Base-by-base conservation (phyloP, 2,113 vertebrate species). In the Engystomops pustulosus region DNA sequence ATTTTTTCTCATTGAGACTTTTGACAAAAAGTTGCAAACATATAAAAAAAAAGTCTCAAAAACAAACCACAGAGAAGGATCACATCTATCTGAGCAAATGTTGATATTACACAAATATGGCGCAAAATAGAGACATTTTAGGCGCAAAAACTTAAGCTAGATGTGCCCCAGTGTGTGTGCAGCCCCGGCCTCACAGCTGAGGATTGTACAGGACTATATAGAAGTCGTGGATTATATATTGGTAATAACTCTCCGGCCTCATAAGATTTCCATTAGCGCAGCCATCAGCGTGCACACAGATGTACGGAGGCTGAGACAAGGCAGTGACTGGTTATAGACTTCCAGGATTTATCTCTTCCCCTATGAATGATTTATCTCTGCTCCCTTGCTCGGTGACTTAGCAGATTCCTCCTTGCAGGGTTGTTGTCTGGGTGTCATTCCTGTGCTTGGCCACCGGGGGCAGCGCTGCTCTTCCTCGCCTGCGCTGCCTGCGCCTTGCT, bases 391-490 rank as follows among this genome's bases (percentile, higher is more conserved):
- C 25, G 27, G 30, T 76, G 47, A 76, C 72, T 76, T 76, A 12
- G 72, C 72, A 76, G 12, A 76, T 34, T 75, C 7, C 30, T 20
- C 27, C 27, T 32, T 76, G 68, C 68, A 38, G 67, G 8, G n/a
- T 20, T 41, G n/a, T 14, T 25, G 14, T 30, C 38, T 25, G 3
- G 17, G 10, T 51, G 27, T 30, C 6, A 4, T 60, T 72, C 15
- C 17, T 18, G 11, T 14, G 10, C 36, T 49, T 32, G 34, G 6
- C 53, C 81, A 76, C 53, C 9, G 20, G 81, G 71, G 81, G 81
- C 81, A 83, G 71, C 41, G 72, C 71, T 76, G 70, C 72, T 74
- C 71, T 65, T 25, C 30, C 36, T 11, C 60, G 10, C 53, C 14
- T 34, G 15, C 23, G 23, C 11, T 23, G 65, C 18, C 65, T 55